These are phyloP conservation scores for Falco peregrinus DNA, from an alignment of 2,797 vertebrate species.

Conservation along the genomic window DNA sequence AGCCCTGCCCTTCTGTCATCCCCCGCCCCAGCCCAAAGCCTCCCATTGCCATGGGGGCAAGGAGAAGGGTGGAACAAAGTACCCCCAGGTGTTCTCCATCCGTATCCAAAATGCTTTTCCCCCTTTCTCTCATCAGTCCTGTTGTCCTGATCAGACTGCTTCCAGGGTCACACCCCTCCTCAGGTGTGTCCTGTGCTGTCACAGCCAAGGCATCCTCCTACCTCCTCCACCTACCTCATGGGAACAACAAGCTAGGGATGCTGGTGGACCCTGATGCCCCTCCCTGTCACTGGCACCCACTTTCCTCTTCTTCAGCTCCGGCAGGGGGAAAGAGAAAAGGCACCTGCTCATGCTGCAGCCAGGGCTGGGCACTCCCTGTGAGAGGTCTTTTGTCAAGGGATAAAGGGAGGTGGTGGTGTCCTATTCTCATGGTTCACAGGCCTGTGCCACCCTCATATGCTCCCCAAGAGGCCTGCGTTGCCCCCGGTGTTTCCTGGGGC, in stretches of 20 bases:
- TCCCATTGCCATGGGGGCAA: background rate
- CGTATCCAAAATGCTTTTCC: background rate
- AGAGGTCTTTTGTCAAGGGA: background rate
- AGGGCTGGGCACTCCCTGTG: background rate
- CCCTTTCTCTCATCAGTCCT: background rate
- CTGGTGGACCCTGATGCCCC: background rate
- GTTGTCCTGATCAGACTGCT: background rate
- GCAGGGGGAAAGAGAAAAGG: background rate
- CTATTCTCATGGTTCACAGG: background rate
- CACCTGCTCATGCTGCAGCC: background rate
- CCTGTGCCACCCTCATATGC: background rate
- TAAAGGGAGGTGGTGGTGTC: background rate
- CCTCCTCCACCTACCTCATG: background rate
- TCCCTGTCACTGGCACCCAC: background rate
- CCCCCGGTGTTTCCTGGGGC: background rate
- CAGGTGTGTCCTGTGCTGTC: accelerated
- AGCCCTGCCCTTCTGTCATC: background rate
- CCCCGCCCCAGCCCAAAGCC: background rate
- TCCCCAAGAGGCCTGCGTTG: background rate
- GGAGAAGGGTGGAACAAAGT: background rate
- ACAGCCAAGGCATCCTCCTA: background rate
- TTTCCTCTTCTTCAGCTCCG: background rate
- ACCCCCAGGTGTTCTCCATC: background rate
- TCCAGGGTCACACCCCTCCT: background rate
- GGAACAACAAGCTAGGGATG: background rate